A percentile compares a stretch with the other conserved stretches of the same genome.
Evolutionary conservation across 2,797 vertebrate genomes (phyloP).

Genomic region (Hylomyscus alleni): DNA sequence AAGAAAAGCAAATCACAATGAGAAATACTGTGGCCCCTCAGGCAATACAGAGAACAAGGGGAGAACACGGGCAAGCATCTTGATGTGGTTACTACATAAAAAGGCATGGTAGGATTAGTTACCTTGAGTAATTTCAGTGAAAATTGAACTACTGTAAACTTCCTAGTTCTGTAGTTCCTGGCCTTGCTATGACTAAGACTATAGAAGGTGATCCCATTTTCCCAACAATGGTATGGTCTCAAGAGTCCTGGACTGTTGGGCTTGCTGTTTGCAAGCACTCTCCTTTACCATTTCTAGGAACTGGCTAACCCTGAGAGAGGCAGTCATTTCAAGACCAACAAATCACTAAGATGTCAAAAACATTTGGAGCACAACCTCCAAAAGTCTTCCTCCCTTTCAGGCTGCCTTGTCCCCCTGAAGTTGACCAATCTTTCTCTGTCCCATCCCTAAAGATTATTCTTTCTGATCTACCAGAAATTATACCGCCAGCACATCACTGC

Average conservation of each 20-base stretch:
- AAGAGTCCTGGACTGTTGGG: neutral
- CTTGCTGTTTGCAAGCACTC: neutral
- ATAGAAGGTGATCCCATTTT: neutral
- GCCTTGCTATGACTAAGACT: neutral
- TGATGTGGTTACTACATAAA: neutral
- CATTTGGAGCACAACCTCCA: neutral
- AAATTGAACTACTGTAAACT: neutral
- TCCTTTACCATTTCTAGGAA: neutral
- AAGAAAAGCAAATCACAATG: neutral
- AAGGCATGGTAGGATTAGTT: too few relatives aligned
- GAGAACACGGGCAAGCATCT: neutral
- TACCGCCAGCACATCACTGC: neutral
- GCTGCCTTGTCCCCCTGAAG: neutral
- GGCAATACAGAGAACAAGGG: neutral
- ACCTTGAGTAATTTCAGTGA: neutral
- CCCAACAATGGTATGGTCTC: neutral
- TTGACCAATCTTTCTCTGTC: too few relatives aligned
- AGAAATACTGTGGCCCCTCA: neutral
- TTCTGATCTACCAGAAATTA: neutral
- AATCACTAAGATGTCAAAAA: neutral
- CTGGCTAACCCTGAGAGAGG: neutral
- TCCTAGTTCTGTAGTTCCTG: neutral
- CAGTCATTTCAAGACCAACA: neutral
- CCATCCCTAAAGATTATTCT: neutral
- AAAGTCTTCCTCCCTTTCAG: neutral